Base-by-base conservation (phyloP, 2,888 invertebrate species). In the Lasioglossum marginatum region DNA sequence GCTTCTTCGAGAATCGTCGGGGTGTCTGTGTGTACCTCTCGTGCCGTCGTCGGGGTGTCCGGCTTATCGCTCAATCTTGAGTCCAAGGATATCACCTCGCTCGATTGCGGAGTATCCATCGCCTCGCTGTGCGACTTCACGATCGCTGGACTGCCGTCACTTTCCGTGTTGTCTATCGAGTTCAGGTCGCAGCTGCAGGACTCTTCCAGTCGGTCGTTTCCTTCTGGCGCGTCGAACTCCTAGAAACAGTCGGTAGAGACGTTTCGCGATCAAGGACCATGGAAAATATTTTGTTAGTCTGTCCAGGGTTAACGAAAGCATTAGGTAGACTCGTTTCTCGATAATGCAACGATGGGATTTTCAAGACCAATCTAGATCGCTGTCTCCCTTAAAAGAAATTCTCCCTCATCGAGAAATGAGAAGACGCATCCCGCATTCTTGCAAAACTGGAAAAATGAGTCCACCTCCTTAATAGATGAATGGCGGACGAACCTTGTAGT, bases 81-180 rank as follows among this genome's bases (percentile, higher is more conserved):
- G 92, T 96, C 96, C 90, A 96, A 91, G 4, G 96, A 96, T 37
- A 96, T 95, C 87, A 95, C 96, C 91, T 96, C 95, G 95, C 96
- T 94, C 8, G 94, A 93, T 75, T 94, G 94, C 19, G 92, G 92
- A 0, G 92, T 92, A 43, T 93, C 93, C 43, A 93, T 73, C 1
- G 93, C 95, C 90, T 96, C 87, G 52, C 94, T 95, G 27, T 94
- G 92, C 16, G 93, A 91, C 87, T 96, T 95, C 37, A 95, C 93
- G 79, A 95, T 94, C 10, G 96, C 95, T 3, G 96, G 96, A 89
- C 96, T 96, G 19, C 96, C 96, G 84, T 96, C 96, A 31, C 95
- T 95, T 75, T 95, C 95, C 8, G 95, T 95, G 72, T 95, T 95
- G 72, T 95, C 95, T 81, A 95, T 95, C 4, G 95, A 95, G 84